Base-by-base conservation (phyloP, 2,797 vertebrate genomes). In the Centroberyx gerrardi region DNA sequence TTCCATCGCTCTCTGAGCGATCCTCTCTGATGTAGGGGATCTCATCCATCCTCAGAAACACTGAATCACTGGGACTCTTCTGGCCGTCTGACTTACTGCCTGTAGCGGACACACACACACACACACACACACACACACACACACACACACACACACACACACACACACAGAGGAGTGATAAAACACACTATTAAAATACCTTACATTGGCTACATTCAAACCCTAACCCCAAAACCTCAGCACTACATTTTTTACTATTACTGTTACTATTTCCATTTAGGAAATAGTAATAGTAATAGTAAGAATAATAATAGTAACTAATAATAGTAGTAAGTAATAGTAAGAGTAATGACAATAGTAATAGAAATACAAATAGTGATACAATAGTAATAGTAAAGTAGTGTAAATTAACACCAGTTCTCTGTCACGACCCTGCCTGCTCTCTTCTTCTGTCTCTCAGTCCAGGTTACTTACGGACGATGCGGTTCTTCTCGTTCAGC, bases 21-120 rank as follows among this genome's bases (percentile, higher is more conserved):
- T 97, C 96, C 55, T 98, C 96, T 81, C 93, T 92, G 85, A 96
- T 95, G 91, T 96, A 96, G 0, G 97, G 96, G 72, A 97, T 96
- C 81, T 96, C 95, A 38, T 98, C 97, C 96, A 98, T 96, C 79
- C 95, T 93, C 83, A 98, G 92, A 81, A 97, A 98, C 72, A 97
- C 96, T 0, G 96, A 96, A 75, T 99, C 97, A 0, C 96, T 95
- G 15, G 97, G 97, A 87, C 97, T 98, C 90, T 90, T 97, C 88
- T 95, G 94, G 64, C 96, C 96, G 6, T 98, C 97, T 0, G 97
- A 95, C 77, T 91, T 96, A 90, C 96, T 97, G 62, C 97, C 97
- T 97, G 90, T 40, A 90, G 76, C 61, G 66, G 68, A 68, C 36
- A 60, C 68, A 42, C 33, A 51, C 13, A 87, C 14, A 56, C 59